These are phyloP conservation scores for Podargus strigoides DNA, from an alignment of 2,797 vertebrate species.

Conservation along the genomic window DNA sequence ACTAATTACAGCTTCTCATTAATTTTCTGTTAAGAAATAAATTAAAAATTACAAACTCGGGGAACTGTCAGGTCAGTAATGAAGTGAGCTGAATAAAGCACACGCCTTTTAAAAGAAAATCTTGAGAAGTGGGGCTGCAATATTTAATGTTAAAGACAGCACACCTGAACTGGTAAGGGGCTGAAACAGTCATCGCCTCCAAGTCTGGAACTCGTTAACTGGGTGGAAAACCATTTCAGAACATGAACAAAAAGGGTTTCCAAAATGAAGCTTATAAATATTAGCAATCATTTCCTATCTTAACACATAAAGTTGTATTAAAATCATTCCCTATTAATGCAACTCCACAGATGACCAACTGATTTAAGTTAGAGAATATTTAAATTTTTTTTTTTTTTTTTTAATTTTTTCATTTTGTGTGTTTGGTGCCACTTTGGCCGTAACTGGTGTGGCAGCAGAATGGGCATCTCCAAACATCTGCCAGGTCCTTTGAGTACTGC, in stretches of 20 bases:
- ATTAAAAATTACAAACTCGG: neutral
- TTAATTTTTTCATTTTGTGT: neutral
- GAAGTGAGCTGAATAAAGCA: neutral
- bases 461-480: neutral
- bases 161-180: neutral
- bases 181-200: neutral
- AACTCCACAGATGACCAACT: neutral
- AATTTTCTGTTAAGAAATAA: neutral
- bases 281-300: neutral
- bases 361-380: neutral
- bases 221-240: neutral
- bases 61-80: neutral
- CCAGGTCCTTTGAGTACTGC: neutral
- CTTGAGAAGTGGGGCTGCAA: neutral
- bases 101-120: neutral
- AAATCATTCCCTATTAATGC: neutral
- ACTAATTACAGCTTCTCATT: neutral
- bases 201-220: neutral
- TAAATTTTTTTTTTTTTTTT: neutral
- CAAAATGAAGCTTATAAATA: neutral
- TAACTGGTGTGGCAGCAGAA: accelerated
- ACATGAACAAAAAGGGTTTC: neutral
- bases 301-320: neutral
- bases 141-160: neutral
- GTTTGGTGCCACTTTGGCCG: neutral